Evolutionary conservation across 2,113 vertebrate genomes (phyloP), one percentile per base, ranked within the genome.

Genomic region (Abramis brama): DNA sequence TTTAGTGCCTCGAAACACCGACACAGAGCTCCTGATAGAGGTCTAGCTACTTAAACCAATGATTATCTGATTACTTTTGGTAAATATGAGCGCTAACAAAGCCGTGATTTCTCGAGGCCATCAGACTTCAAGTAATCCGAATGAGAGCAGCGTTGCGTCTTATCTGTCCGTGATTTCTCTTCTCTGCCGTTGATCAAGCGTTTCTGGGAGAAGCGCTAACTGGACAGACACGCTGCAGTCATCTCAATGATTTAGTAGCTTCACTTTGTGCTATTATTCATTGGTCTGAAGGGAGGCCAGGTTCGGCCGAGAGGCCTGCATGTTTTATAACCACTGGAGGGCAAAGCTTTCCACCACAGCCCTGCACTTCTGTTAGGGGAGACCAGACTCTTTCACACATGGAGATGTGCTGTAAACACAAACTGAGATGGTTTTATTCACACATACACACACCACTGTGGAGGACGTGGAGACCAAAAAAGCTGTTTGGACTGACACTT

Each of bases 191-290:
- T 93, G 92, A 92, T 92, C 91, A 91, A 90, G 92, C 89, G 85
- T 88, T 86, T 90, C 88, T 76, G 87, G 85, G 88, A 89, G 87
- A 75, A 78, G 88, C 25, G 25, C 86, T 86, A 88, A 90, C 89
- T 90, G 91, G 90, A 91, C 91, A 87, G 89, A 91, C 87, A 85
- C 86, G 83, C 89, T 90, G 88, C 90, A 92, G 88, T 91, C 89
- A 88, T 91, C 91, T 95, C 90, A 93, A 93, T 93, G 92, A 93
- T 93, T 94, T 92, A 94, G 90, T 89, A 93, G 90, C 87, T 90
- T 77, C 60, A 80, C 85, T 95, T 94, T 94, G 93, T 94, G 93
- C 90, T 94, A 94, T 94, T 94, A 95, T 94, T 94, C 90, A 94
- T 93, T 87, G 89, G 91, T 90, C 89, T 89, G 90, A 89, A 90